Base-by-base conservation (phyloP, 2,113 vertebrate genomes). In the Colaptes auratus region DNA sequence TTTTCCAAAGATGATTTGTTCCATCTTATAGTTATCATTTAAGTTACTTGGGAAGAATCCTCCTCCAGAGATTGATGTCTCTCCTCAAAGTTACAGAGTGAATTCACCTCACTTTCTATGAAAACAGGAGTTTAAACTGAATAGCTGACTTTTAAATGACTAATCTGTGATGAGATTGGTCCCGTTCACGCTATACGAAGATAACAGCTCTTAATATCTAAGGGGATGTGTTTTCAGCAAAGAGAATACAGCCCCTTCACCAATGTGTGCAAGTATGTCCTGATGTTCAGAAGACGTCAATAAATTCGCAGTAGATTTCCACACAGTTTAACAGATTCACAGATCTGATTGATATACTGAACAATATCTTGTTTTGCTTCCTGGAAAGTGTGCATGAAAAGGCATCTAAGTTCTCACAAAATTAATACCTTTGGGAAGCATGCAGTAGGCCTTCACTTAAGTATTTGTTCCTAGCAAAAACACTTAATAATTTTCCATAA, bases 401-500 rank as follows among this genome's bases (percentile, higher is more conserved):
- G 18, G 13, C 60, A 86, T 81, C 21, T 91, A 42, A 73, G 55
- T 83, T 83, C 13, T 94, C 48, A 36, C 53, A 12, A 42, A 71
- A 59, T 56, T 42, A 36, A 84, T 81, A 88, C 35, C 33, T 81
- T 86, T 83, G 73, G 36, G 79, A 90, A 63, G 24, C 13, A 39
- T 50, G 48, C 44, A 86, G 60, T 74, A 78, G 82, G 77, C 86
- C 8, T 88, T 59, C 33, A 72, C 75, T 95, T 77, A 82, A 87
- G 63, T 88, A 92, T 80, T 91, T 61, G 70, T 13, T 89, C 83
- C 23, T 75, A 86, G 52, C 23, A 93, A 35, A 74, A 89, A 84
- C 85, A 93, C 63, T 36, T 19, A 78, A 77, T 86, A 2, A 64
- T 95, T 94, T 91, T 67, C 77, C 71, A 60, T 13, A 91, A 50